phyloP scores from a whole-genome alignment of 2,113 vertebrate genomes.

The Archilochus colubris region DNA sequence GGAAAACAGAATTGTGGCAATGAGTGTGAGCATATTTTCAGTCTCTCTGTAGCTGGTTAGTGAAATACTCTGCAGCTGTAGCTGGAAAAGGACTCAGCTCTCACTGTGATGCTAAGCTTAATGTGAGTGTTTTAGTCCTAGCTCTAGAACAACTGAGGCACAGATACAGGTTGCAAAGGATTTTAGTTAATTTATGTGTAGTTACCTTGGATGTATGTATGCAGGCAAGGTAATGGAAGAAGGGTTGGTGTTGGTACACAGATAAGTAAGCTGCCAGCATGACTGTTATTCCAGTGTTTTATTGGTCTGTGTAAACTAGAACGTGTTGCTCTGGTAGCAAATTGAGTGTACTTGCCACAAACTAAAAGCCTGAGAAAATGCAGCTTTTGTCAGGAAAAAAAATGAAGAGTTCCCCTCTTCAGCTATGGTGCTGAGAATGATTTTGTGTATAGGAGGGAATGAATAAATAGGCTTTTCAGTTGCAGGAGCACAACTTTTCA shows the following conservation, averaged over 20 bases:
- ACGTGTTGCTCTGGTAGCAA: background rate
- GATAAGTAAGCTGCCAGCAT: background rate
- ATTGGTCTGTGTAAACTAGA: background rate
- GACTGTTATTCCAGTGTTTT: background rate
- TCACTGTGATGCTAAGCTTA: background rate
- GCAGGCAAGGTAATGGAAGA: background rate
- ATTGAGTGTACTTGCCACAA: background rate
- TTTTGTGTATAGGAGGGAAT: background rate
- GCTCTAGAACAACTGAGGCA: background rate
- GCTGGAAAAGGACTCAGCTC: background rate
- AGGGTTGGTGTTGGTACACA: background rate
- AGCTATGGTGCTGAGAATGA: background rate
- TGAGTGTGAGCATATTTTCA: background rate
- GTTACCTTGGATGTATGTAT: background rate
- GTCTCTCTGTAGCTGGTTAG: background rate
- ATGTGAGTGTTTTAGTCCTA: background rate
- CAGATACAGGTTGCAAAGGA: background rate
- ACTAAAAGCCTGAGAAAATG: background rate
- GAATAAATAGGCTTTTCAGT: constrained; percentile 14
- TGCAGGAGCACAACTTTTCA: background rate
- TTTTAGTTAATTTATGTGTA: background rate
- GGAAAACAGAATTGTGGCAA: background rate
- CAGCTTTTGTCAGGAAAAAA: background rate
- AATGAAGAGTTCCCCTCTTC: background rate
- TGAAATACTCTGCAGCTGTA: background rate